Evolutionary conservation across 2,888 invertebrate genomes (phyloP), one percentile per base, ranked within the genome.

Genomic region (Carcina quercana): DNA sequence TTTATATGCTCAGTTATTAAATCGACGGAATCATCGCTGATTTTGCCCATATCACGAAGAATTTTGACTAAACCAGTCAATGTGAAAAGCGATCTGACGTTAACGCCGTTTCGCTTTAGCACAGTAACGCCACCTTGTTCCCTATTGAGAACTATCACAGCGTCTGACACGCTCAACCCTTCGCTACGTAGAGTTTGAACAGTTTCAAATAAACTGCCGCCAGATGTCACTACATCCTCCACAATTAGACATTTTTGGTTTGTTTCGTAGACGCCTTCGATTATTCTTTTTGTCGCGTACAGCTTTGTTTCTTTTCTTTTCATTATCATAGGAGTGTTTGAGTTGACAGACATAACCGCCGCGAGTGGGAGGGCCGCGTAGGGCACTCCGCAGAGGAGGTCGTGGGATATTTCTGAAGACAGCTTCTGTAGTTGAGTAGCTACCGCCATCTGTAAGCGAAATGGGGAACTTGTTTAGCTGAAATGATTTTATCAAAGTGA

Each of bases 321-420:
- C 66, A 97, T 92, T 32, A 97, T 83, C 97, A 97, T 97, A 0
- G 96, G 95, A 3, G 69, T 79, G 46, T 88, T 76, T 2, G 89
- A 86, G 52, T 90, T 88, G 29, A 90, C 82, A 0, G 94, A 92
- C 49, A 95, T 89, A 34, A 95, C 87, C 0, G 97, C 93, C 1
- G 98, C 95, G 34, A 98, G 87, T 0, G 98, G 97, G 8, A 99
- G 78, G 1, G 98, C 98, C 5, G 98, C 97, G 61, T 98, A 98
- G 0, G 99, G 98, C 0, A 98, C 97, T 8, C 97, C 98, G 68
- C 98, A 98, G n/a, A 98, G 79, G 33, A 92, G 86, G 43, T 92
- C 88, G 45, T 87, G 84, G 24, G 58, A 38, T 40, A 75, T 66
- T 40, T 60, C 61, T 1, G 50, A 47, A 2, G 79, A 65, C 14